Conservation (phyloP, 2,113 vertebrate species). For the Prochilodus magdalenae region DNA sequence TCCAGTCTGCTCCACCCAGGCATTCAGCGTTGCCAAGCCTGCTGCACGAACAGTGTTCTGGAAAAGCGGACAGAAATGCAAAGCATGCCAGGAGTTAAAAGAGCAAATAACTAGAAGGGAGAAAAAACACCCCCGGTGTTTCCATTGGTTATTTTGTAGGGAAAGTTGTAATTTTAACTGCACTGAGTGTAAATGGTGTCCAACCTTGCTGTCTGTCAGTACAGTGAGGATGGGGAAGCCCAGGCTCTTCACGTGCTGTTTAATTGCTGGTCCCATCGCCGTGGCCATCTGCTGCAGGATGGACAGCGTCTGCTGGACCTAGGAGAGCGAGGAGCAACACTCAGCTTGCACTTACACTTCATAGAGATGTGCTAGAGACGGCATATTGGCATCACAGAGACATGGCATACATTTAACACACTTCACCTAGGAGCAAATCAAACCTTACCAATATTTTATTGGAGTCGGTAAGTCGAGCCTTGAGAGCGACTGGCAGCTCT, state of each 20-base stretch:
- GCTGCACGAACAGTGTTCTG: slow-evolving; percentile 88
- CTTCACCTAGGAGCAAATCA: neutral
- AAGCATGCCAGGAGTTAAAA: neutral
- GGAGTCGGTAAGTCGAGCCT: slow-evolving; percentile 90
- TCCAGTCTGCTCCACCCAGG: slow-evolving; percentile 95
- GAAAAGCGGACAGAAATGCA: neutral
- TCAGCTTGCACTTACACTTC: too few species aligned
- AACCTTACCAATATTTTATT: slow-evolving; percentile 93
- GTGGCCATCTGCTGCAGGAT: slow-evolving; percentile 92
- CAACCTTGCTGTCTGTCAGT: slow-evolving; percentile 96
- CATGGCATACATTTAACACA: too few species aligned
- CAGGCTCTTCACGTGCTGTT: slow-evolving; percentile 88
- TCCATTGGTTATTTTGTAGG: too few species aligned
- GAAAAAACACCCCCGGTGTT: too few species aligned
- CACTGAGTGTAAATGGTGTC: too few species aligned
- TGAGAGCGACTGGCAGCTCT: slow-evolving; percentile 89
- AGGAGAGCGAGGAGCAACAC: neutral
- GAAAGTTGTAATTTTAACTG: too few species aligned
- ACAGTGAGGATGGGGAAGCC: slow-evolving; percentile 91
- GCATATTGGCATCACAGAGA: too few species aligned
- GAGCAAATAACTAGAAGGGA: neutral
- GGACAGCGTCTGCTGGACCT: slow-evolving; percentile 92
- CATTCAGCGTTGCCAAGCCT: slow-evolving; percentile 89
- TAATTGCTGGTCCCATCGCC: slow-evolving; percentile 92
- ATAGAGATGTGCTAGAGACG: too few species aligned